A percentile compares a stretch with the other conserved stretches of the same genome.
Evolutionary conservation across 2,797 vertebrate species (phyloP).

Genomic region (Falco rusticolus): DNA sequence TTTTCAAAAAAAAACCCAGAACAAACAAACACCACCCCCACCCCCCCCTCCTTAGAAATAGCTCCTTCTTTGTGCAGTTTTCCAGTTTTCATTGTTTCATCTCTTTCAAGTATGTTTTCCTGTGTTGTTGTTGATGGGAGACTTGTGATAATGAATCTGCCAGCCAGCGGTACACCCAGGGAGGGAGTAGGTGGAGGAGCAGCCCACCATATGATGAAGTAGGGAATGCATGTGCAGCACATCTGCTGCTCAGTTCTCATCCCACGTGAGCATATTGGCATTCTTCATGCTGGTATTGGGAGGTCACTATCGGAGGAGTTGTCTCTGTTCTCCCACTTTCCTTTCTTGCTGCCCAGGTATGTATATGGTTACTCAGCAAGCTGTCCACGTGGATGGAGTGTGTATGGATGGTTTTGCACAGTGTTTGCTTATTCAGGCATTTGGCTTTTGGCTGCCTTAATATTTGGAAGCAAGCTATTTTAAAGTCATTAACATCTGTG

Average conservation of each 20-base stretch:
- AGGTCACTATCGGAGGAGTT: not conserved
- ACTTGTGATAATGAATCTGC: not conserved
- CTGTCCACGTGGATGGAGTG: rapidly evolving
- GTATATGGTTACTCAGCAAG: not conserved
- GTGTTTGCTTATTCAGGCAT: not conserved
- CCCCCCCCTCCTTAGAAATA: not conserved
- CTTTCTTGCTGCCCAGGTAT: not conserved
- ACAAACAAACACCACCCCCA: not conserved
- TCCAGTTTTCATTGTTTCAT: not conserved
- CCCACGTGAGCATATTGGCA: rapidly evolving
- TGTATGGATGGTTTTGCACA: not conserved
- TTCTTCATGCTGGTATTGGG: not conserved
- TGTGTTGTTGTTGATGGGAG: not conserved
- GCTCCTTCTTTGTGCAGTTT: not conserved
- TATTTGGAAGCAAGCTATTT: not conserved
- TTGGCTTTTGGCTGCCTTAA: not conserved
- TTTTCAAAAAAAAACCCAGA: not conserved
- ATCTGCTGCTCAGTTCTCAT: not conserved
- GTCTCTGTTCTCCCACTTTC: not conserved
- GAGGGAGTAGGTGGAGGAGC: not conserved
- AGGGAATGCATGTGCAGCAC: not conserved
- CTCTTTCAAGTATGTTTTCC: not conserved
- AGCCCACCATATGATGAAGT: not conserved
- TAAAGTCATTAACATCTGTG: not conserved
- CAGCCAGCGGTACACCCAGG: not conserved